Conservation (phyloP, 2,113 vertebrate genomes). For the Vombatus ursinus region DNA sequence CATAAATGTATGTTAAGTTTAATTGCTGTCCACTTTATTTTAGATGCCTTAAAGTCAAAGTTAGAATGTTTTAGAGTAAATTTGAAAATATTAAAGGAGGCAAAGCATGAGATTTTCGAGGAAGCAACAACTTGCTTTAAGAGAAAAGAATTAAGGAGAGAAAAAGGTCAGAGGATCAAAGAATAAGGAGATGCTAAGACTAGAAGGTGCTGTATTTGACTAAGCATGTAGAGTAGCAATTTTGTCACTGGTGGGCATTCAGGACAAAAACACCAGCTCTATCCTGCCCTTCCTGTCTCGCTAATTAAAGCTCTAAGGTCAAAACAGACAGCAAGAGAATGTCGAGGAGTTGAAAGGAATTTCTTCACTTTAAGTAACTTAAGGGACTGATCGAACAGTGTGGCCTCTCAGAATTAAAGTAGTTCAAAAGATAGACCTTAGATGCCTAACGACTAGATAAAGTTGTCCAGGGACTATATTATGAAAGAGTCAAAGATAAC, state of each 20-base stretch:
- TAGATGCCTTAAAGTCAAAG: background rate
- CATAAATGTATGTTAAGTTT: background rate
- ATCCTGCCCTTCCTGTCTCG: background rate
- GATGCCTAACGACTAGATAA: background rate
- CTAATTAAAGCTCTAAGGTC: background rate
- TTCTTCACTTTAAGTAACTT: background rate
- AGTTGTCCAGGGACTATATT: background rate
- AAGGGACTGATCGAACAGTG: background rate
- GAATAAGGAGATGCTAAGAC: background rate
- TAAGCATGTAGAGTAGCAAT: background rate
- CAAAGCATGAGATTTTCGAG: slow-evolving; percentile 21
- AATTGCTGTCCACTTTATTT: background rate
- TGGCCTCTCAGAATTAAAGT: background rate
- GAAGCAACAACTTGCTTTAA: slow-evolving; percentile 31
- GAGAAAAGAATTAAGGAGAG: background rate
- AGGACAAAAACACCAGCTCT: background rate
- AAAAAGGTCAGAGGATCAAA: background rate
- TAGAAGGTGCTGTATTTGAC: background rate
- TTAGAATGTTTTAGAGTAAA: background rate
- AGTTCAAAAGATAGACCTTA: background rate
- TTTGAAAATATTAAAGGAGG: slow-evolving; percentile 42
- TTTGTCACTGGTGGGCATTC: background rate
- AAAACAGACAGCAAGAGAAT: background rate
- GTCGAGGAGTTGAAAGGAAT: background rate
- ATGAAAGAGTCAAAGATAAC: background rate